A percentile compares a stretch with the other conserved stretches of the same genome.
phyloP scores from a whole-genome alignment of 1,140 invertebrate genomes.

The Procambarus virginalis region DNA sequence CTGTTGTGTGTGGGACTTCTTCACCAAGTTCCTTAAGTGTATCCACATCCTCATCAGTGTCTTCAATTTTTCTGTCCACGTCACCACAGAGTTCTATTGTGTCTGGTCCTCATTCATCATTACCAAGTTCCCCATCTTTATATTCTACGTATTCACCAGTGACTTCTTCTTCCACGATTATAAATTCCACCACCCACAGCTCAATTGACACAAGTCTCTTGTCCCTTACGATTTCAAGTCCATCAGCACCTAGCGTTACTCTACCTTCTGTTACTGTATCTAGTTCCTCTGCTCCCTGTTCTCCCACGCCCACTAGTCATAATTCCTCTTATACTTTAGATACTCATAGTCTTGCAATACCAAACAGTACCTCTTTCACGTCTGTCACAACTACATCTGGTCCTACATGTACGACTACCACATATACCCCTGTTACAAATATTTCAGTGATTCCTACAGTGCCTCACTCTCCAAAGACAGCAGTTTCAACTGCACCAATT shows the following conservation, averaged over 20 bases:
- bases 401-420: conserved; percentile 30
- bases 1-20: neutral
- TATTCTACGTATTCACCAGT: neutral
- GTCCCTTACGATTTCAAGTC: conserved; percentile 26
- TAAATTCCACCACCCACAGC: neutral
- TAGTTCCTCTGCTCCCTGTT: conserved; percentile 6
- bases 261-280: neutral
- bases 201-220: neutral
- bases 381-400: conserved; percentile 24
- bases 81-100: neutral
- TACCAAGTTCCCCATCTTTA: neutral
- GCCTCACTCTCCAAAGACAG: conserved; percentile 45
- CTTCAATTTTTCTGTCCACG: conserved; percentile 19
- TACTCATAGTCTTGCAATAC: conserved; percentile 26
- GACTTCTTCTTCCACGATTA: neutral
- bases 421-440: conserved; percentile 38
- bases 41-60: conserved; percentile 3
- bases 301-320: conserved; percentile 41
- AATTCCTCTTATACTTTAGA: conserved; percentile 27
- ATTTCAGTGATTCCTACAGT: conserved; percentile 41
- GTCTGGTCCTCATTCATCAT: neutral
- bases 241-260: neutral
- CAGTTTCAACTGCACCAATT: conserved; percentile 17
- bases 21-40: conserved; percentile 1
- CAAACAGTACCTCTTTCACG: conserved; percentile 37